Percentiles rank a stretch among this genome's conserved stretches.
Evolutionary conservation across 2,888 invertebrate species (phyloP).

Genomic region (Hylaea fasciaria): DNA sequence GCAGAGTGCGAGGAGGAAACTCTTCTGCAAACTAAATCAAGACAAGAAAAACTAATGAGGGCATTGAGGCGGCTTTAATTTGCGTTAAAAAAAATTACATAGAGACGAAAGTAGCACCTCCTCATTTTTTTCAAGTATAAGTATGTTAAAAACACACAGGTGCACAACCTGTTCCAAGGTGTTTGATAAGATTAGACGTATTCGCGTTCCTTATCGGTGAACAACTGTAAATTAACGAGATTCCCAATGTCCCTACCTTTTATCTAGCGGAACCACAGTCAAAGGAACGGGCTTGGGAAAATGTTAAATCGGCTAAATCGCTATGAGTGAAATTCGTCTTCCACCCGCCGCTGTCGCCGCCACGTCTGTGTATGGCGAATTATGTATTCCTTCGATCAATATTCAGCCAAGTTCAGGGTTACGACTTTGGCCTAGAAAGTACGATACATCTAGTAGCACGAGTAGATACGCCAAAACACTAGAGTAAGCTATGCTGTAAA

Average conservation of each 20-base stretch:
- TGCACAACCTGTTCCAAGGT: too few relatives aligned
- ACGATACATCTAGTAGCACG: conserved; percentile 20
- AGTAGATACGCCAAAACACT: conserved; percentile 10
- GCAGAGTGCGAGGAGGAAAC: conserved; percentile 23
- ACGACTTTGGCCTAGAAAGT: conserved; percentile 29
- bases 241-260: too few relatives aligned
- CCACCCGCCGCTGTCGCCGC: not conserved
- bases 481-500: conserved; percentile 5
- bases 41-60: not conserved
- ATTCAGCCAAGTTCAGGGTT: conserved; percentile 33
- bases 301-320: not conserved
- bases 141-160: too few relatives aligned
- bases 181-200: too few relatives aligned
- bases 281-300: too few relatives aligned
- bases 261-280: too few relatives aligned
- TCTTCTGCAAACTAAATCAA: not conserved
- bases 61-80: too few relatives aligned
- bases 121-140: too few relatives aligned
- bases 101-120: too few relatives aligned
- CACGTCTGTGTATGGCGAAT: conserved; percentile 25
- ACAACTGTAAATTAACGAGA: too few relatives aligned
- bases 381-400: conserved; percentile 25
- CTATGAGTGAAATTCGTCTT: conserved; percentile 16
- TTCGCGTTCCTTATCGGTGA: too few relatives aligned
- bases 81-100: too few relatives aligned